A percentile compares a stretch with the other conserved stretches of the same genome.
Conservation (phyloP, 1,140 invertebrate species). For the Acyrthosiphon pisum region DNA sequence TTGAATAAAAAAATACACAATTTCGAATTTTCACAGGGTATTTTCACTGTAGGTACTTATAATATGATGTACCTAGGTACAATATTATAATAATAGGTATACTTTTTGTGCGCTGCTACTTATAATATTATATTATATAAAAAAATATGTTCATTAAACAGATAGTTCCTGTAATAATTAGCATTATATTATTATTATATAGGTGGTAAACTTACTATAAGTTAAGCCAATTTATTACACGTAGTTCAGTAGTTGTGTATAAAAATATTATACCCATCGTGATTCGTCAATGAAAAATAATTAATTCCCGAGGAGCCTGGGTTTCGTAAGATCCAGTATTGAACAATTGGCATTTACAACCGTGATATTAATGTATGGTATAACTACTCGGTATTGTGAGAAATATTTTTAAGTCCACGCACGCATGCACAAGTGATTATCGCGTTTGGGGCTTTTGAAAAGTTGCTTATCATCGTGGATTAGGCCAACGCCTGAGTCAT, state of each 20-base stretch:
- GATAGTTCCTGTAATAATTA: background rate
- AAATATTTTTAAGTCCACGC: background rate
- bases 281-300: background rate
- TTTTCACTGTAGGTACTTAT: too few relatives aligned
- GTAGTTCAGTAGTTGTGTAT: background rate
- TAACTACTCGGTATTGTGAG: background rate
- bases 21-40: too few relatives aligned
- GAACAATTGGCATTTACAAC: background rate
- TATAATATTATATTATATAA: background rate
- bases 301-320: background rate
- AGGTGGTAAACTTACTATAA: background rate
- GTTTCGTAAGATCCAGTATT: background rate
- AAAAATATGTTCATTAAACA: background rate
- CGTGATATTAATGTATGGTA: background rate
- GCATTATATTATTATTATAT: background rate
- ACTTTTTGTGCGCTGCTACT: background rate
- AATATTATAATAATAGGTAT: too few relatives aligned
- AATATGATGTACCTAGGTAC: too few relatives aligned
- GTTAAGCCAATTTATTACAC: background rate
- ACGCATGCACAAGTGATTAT: background rate
- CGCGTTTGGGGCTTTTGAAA: background rate
- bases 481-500: background rate
- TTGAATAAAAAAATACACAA: too few relatives aligned
- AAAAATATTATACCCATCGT: background rate
- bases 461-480: slow-evolving; percentile 22